Conservation (phyloP, 1,140 invertebrate species). For the Rhagoletis pomonella region DNA sequence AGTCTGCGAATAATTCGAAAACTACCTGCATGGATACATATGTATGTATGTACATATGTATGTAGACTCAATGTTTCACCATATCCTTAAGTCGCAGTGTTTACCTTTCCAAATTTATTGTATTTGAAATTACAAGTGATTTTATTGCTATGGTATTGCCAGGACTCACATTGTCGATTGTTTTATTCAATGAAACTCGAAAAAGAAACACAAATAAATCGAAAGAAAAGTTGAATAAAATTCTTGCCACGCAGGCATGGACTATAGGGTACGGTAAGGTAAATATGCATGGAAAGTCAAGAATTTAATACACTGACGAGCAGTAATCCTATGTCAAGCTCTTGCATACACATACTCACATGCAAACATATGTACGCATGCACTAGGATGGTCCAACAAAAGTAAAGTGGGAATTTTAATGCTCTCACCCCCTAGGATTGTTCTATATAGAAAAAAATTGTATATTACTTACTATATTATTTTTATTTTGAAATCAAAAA, state of each 20-base stretch:
- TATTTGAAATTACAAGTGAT: constrained; percentile 46
- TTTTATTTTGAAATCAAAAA: too few relatives aligned
- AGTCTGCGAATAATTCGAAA: too few relatives aligned
- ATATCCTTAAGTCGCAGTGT: too few relatives aligned
- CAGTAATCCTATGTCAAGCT: constrained; percentile 10
- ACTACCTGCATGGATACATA: too few relatives aligned
- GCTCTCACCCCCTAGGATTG: too few relatives aligned
- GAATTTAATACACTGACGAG: constrained; percentile 29
- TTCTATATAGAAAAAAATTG: too few relatives aligned
- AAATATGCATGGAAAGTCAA: not conserved
- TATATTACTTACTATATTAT: too few relatives aligned
- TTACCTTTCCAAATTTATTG: constrained; percentile 54
- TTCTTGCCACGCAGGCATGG: not conserved
- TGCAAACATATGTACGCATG: too few relatives aligned
- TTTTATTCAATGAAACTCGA: constrained; percentile 33
- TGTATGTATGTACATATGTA: too few relatives aligned
- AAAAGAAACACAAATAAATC: not conserved
- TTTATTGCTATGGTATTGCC: constrained; percentile 53
- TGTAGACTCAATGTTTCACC: too few relatives aligned
- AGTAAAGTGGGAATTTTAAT: too few relatives aligned
- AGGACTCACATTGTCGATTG: constrained; percentile 25
- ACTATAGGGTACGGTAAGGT: not conserved
- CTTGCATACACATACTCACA: not conserved
- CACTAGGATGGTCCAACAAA: too few relatives aligned
- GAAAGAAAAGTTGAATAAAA: constrained; percentile 33